A percentile compares a stretch with the other conserved stretches of the same genome.
Conservation (phyloP, 1,140 invertebrate species). For the Harlomillsia oculata region DNA sequence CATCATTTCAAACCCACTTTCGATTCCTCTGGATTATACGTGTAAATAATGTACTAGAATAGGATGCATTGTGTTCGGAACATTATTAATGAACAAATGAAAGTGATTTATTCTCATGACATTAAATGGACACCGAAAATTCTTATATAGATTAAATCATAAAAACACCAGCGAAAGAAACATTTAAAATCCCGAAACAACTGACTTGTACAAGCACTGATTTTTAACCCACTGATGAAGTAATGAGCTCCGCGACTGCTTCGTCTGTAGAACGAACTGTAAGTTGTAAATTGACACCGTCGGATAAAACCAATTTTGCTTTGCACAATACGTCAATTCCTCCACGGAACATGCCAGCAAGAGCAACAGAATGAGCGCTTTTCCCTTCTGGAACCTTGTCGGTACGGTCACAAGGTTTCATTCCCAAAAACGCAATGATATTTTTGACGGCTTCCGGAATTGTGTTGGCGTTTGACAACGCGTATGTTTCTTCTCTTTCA, state of each 20-base stretch:
- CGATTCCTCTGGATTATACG: too few relatives aligned
- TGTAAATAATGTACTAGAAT: too few relatives aligned
- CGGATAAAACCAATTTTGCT: slow-evolving; percentile 68
- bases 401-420: slow-evolving; percentile 74
- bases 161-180: too few relatives aligned
- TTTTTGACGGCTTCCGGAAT: slow-evolving; percentile 80
- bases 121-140: too few relatives aligned
- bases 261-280: slow-evolving; percentile 52
- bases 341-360: slow-evolving; percentile 77
- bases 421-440: slow-evolving; percentile 74
- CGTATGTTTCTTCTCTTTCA: slow-evolving; percentile 83
- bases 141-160: too few relatives aligned
- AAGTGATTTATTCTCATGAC: too few relatives aligned
- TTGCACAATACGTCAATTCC: slow-evolving; percentile 79
- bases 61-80: too few relatives aligned
- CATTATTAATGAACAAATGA: too few relatives aligned
- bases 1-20: too few relatives aligned
- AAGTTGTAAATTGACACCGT: slow-evolving; percentile 63
- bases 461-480: slow-evolving; percentile 65
- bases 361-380: slow-evolving; percentile 64
- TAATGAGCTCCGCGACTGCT: slow-evolving; percentile 67
- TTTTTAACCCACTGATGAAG: slow-evolving; percentile 69
- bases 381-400: slow-evolving; percentile 78
- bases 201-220: neutral
- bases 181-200: slow-evolving; percentile 2